Evolutionary conservation across 2,888 invertebrate genomes (phyloP), one percentile per base, ranked within the genome.

Genomic region (Philonicus albiceps): DNA sequence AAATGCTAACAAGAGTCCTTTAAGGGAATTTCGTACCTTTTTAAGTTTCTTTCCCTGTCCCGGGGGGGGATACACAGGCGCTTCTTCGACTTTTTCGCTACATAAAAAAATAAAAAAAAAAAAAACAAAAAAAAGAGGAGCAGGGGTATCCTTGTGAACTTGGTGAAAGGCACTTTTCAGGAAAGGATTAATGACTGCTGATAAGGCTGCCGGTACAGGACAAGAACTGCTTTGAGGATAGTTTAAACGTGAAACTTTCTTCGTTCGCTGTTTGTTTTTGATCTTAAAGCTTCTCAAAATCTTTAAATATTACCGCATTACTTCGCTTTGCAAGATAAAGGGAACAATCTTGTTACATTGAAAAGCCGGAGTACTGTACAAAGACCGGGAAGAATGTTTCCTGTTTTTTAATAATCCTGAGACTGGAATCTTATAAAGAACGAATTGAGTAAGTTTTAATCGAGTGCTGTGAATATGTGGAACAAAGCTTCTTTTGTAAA

Each of bases 1-100:
- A 78, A 78, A 78, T 49, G 78, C 49, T 78, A 78, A 78, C 78
- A 76, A 40, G 37, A 76, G 40, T 37, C 40, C 76, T 76, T 76
- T 76, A 76, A 37, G 40, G 2, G 78, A 78, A 78, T 49, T 78
- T 78, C 22, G 49, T 78, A 78, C 49, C 78, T 37, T 40, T 64
- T 37, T 22, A 76, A 76, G 76, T 40, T 76, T 27, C 27, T 43
- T n/a, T 43, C 22, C 43, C 49, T 78, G 49, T 78, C 43, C 64
- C 22, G 64, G 22, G 55, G 0, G 19, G 53, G 0, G 19, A 19
- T 19, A n/a, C 16, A 19, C 16, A 19, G 2, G 19, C 19, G 53
- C 19, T 53, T 6, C 19, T n/a, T 19, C 53, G 19, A 8, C 22
- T 64, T 64, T 49, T 49, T 49, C 19, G 49, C 19, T n/a, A 49